Base-by-base conservation (phyloP, 2,888 invertebrate genomes). In the Eledona agricola region DNA sequence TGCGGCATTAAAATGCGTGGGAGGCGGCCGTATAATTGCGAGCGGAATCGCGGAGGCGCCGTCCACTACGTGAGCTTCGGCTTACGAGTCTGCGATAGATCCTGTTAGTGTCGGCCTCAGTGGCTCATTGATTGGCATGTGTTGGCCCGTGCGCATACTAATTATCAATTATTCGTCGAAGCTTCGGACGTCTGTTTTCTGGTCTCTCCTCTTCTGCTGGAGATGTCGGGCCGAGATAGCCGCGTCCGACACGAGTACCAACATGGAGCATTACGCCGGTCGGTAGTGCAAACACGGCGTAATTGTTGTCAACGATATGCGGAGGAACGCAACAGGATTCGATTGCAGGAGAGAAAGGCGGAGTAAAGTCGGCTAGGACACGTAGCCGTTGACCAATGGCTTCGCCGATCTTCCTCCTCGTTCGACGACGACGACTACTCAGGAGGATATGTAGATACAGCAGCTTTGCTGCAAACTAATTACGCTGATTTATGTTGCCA, bases 401-500 rank as follows among this genome's bases (percentile, higher is more conserved):
- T 82, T 76, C 76, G 77, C 82, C 79, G 79, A 79, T 80, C 78
- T 80, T 78, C 77, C 78, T 80, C 49, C 45, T 35, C 78, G 79
- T 79, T 78, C 76, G 65, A 67, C 64, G 43, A 32, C 76, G 65
- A 67, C 64, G 43, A 32, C 53, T 31, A 63, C 66, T 63, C 59
- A 69, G 71, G 13, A 69, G 70, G 43, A 51, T 43, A 50, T 76
- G 76, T 74, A 75, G 72, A 74, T 73, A 72, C 67, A 66, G 79
- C 79, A 79, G 80, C 81, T 79, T 73, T 73, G 69, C 73, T 72
- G 83, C 38, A 84, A 87, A 88, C 90, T 90, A 90, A 90, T 90
- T 90, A 90, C 90, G 87, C 88, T 89, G 90, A 90, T 90, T 90
- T 90, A 90, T 90, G 88, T 87, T 80, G 82, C 89, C 87, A 90